phyloP scores from a whole-genome alignment of 2,797 vertebrate species.

The Florisuga fusca region DNA sequence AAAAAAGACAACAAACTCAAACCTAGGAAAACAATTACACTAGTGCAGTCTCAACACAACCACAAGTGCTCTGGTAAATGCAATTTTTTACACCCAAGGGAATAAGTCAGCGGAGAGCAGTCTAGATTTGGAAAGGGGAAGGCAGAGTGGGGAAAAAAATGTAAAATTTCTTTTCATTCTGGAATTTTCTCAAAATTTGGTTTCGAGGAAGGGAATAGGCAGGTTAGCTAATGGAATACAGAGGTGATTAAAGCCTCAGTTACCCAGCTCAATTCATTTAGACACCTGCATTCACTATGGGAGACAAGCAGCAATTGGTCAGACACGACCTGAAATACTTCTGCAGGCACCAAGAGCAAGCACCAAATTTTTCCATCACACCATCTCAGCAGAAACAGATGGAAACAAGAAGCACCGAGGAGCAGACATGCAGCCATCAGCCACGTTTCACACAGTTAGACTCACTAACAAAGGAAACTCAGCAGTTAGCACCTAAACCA shows the following conservation, averaged over 20 bases:
- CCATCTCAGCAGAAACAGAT: background rate
- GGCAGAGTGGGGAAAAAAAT: too few species aligned
- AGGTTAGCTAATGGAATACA: background rate
- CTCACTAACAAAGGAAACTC: background rate
- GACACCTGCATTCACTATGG: background rate
- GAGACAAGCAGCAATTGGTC: background rate
- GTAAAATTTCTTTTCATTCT: background rate
- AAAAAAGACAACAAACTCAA: background rate
- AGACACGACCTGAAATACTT: background rate
- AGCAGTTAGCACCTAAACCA: background rate
- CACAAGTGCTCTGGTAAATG: background rate
- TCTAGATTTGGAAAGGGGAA: background rate
- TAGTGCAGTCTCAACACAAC: background rate
- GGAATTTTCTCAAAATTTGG: background rate
- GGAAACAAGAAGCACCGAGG: background rate
- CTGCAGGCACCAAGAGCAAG: background rate
- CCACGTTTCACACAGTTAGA: background rate
- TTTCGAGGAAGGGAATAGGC: background rate
- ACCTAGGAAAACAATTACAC: background rate
- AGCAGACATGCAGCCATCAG: accelerated
- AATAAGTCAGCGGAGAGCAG: background rate
- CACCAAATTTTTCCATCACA: background rate
- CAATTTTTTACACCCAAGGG: background rate
- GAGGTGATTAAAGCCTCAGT: background rate
- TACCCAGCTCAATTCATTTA: background rate